Conservation (phyloP, 1,140 invertebrate genomes). For the Argopecten irradians region DNA sequence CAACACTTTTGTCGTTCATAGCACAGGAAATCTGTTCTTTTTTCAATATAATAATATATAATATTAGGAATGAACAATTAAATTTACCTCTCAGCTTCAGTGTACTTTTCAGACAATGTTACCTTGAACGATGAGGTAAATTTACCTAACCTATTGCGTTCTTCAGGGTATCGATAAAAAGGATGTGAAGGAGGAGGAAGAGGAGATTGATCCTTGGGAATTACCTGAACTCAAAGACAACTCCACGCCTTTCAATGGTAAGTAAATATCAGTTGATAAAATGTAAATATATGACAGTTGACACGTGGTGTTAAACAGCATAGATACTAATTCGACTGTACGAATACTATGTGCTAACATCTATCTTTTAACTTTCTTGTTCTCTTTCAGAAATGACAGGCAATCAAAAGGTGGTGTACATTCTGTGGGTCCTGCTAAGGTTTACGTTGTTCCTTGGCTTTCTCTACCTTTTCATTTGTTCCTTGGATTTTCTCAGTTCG, state of each 20-base stretch:
- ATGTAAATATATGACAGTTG: too few species aligned
- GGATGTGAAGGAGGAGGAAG: not conserved
- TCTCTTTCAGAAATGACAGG: constrained; percentile 59
- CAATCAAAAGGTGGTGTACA: constrained; percentile 53
- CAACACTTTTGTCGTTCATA: too few species aligned
- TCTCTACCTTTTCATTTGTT: constrained; percentile 81
- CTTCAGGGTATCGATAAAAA: too few species aligned
- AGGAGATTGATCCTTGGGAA: constrained; percentile 65
- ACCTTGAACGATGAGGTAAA: too few species aligned
- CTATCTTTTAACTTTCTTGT: not conserved
- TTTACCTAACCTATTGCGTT: too few species aligned
- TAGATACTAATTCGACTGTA: not conserved
- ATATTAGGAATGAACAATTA: too few species aligned
- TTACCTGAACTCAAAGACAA: constrained; percentile 62
- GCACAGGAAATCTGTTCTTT: too few species aligned
- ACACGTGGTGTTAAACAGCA: too few species aligned
- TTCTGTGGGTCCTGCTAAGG: constrained; percentile 61
- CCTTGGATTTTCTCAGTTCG: constrained; percentile 79
- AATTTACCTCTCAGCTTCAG: too few species aligned
- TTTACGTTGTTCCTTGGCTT: constrained; percentile 74
- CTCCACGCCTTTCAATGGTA: constrained; percentile 61
- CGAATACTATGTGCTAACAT: not conserved
- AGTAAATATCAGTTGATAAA: too few species aligned
- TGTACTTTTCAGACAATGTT: too few species aligned
- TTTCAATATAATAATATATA: too few species aligned